Evolutionary conservation across 2,797 vertebrate species (phyloP).

Genomic region (Australoheros facetus): DNA sequence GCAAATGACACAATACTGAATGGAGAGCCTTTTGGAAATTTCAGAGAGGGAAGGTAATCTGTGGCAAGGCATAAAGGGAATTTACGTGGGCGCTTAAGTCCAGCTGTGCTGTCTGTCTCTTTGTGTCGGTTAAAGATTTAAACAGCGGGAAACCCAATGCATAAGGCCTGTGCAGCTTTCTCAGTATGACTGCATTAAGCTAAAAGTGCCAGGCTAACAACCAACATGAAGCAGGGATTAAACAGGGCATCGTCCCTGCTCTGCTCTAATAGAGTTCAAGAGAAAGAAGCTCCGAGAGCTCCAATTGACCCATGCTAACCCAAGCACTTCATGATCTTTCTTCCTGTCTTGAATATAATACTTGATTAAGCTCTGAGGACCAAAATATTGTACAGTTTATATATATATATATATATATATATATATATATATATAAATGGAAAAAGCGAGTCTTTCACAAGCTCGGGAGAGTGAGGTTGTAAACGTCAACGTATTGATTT

Average conservation of each 20-base stretch:
- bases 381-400: constrained; percentile 14
- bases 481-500: constrained; percentile 49
- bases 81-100: constrained; percentile 51
- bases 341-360: constrained; percentile 30
- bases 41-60: constrained; percentile 37
- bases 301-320: constrained; percentile 53
- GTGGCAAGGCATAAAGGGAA: constrained; percentile 43
- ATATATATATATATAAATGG: too few species aligned
- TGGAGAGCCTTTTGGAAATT: neutral
- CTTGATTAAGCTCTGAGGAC: constrained; percentile 40
- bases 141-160: constrained; percentile 39
- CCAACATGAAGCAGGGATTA: constrained; percentile 30
- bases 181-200: constrained; percentile 3
- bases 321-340: constrained; percentile 25
- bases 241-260: constrained; percentile 15
- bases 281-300: constrained; percentile 37
- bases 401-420: too few species aligned
- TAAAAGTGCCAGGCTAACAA: constrained; percentile 14
- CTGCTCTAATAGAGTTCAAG: constrained; percentile 52
- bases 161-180: neutral
- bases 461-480: neutral
- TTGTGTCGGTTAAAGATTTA: constrained; percentile 60
- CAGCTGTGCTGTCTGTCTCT: constrained; percentile 59
- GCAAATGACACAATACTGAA: constrained; percentile 14
- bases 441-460: neutral